Evolutionary conservation across 2,113 vertebrate species (phyloP), one percentile per base, ranked within the genome.

Genomic region (Oreochromis aureus): DNA sequence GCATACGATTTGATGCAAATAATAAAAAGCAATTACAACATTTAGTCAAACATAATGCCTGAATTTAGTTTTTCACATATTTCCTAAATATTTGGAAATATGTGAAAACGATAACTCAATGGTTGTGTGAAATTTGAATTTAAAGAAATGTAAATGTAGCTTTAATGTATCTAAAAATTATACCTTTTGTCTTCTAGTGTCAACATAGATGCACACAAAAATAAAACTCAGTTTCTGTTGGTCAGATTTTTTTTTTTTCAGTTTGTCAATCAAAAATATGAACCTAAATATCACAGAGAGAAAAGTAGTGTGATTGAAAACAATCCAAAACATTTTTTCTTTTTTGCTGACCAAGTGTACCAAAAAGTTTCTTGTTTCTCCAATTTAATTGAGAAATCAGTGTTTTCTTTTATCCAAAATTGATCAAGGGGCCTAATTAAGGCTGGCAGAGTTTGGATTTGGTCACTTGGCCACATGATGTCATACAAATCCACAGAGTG

Each of bases 341-440:
- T 1, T 32, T 30, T 59, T 32, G 13, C 9, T 13, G 5, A 1
- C 34, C 63, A 0, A 22, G n/a, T 9, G 5, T 6, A 1, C 39
- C 2, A 46, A 73, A 36, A 41, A 10, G 7, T 16, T 73, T 16
- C 22, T 46, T 71, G 22, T 73, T 73, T 73, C 22, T 16, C 39
- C 7, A 22, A 22, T 73, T 46, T 46, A 46, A 27, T 0, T 44
- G 8, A 73, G 12, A 71, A 44, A 73, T 66, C 6, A 39, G 34
- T 39, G 19, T 69, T 66, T 34, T 32, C 19, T 8, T 51, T 30
- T 3, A 1, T 11, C 34, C 0, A 13, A 71, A 16, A 44, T 16
- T 73, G 39, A 27, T 4, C 13, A 73, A 46, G 4, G 3, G 7
- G 12, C 12, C n/a, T 27, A 13, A 73, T 73, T 10, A 27, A 46